Base-by-base conservation (phyloP, 2,113 vertebrate genomes). In the Solea senegalensis region DNA sequence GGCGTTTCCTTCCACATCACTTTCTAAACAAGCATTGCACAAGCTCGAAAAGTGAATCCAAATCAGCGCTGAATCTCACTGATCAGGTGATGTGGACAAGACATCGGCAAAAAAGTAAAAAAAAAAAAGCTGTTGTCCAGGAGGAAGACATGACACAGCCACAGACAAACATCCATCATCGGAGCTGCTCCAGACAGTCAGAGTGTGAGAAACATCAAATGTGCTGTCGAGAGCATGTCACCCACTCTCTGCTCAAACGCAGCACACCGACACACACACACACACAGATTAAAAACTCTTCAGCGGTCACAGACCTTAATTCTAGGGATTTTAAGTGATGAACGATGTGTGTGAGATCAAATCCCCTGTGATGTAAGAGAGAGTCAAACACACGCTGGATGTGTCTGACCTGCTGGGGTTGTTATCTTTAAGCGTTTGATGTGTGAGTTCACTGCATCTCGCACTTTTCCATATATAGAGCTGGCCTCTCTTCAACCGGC, bases 391-490 rank as follows among this genome's bases (percentile, higher is more conserved):
- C 1, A 21, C 21, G 21, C 21, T 21, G 21, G 21, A 21, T 21
- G 21, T 1, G 21, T 21, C 15, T 65, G 81, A 60, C 57, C 50
- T 65, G 57, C 41, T 55, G 8, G 59, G 44, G 74, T 81, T 78
- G 75, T 66, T 72, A 72, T 72, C 52, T 9, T 46, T 39, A 57
- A 69, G 27, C 0, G 14, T 14, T 63, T 7, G 6, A 49, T 41
- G 48, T 40, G 78, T 44, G 81, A 55, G 72, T 58, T 69, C 41
- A 13, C 41, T n/a, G 44, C 68, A 58, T 73, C 46, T 56, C 9
- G 15, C 50, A 75, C 64, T 6, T 72, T 46, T 70, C 85, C 79
- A 70, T 83, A 79, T 84, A 86, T 81, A 81, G 86, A 82, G 58
- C 56, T 39, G 21, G 55, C 43, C 64, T 60, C 60, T 78, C 73